Evolutionary conservation across 2,113 vertebrate species (phyloP).

Genomic region (Picathartes gymnocephalus): DNA sequence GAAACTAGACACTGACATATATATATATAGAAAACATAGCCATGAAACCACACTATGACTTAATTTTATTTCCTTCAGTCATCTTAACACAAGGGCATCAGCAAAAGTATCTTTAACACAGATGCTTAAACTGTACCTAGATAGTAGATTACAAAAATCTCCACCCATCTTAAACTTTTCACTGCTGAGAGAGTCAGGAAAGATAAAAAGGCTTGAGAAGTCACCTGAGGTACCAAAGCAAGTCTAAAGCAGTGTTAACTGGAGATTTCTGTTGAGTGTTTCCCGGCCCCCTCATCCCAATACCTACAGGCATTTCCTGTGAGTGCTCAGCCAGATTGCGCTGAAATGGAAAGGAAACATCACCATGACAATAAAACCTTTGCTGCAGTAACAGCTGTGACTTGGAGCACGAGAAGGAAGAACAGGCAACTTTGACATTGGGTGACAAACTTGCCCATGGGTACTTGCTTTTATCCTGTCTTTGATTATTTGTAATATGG

Average conservation of each 20-base stretch:
- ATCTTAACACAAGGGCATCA: background rate
- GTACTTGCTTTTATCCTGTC: background rate
- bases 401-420: background rate
- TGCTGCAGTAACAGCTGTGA: background rate
- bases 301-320: accelerated
- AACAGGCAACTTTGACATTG: background rate
- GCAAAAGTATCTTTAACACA: background rate
- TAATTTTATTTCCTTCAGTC: background rate
- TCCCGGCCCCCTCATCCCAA: background rate
- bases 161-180: background rate
- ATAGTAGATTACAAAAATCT: background rate
- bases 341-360: background rate
- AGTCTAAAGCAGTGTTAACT: background rate
- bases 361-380: background rate
- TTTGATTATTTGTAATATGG: background rate
- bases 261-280: background rate
- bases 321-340: background rate
- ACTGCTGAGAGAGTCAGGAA: background rate
- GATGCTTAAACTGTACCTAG: background rate
- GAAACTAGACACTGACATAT: background rate
- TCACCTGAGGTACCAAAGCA: background rate
- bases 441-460: background rate
- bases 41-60: background rate
- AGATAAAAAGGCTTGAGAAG: background rate
- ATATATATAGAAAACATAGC: accelerated